Evolutionary conservation across 2,113 vertebrate genomes (phyloP), one percentile per base, ranked within the genome.

Genomic region (Gallinago paraguaiae): DNA sequence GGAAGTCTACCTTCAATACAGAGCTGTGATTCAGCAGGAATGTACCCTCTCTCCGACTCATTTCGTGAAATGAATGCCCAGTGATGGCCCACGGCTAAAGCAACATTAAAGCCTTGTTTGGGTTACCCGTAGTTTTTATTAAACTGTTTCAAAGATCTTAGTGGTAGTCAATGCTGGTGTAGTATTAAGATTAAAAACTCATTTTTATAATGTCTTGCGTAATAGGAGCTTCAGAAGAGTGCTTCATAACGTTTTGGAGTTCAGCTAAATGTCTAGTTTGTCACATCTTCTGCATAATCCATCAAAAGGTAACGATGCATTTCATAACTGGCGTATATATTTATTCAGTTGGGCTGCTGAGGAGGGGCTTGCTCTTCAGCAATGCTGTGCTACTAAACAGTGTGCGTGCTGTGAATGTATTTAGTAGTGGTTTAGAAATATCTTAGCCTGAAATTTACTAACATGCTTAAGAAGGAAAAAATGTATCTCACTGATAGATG

Each of bases 21-120:
- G 94, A 97, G 65, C 48, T 33, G 68, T 64, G n/a, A 82, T 97
- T 97, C 92, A 97, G 90, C 61, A 57, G 80, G 60, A 63, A 18
- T 33, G 13, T 65, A 20, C 50, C 51, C 35, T 33, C 79, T 43
- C 43, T 70, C 37, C 41, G n/a, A 88, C 67, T 92, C 50, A 17
- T 70, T 54, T 64, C 2, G 1, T 35, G 17, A 77, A 91, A 54
- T 43, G 50, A 83, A 76, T 39, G 23, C 50, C 17, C 37, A 80
- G 53, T 2, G 2, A 43, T 11, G 33, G 43, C 69, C 23, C 1
- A 1, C 35, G 22, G 23, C 51, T 82, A 45, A 71, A 85, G 50
- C 61, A 93, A 74, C 68, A 43, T 63, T 51, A 64, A 82, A 84
- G 22, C 28, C 69, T 91, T 71, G 22, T 87, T 93, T 85, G 69